Percentiles rank a stretch among this genome's conserved stretches.
Conservation (phyloP, 2,888 invertebrate genomes). For the Zele albiditarsus region DNA sequence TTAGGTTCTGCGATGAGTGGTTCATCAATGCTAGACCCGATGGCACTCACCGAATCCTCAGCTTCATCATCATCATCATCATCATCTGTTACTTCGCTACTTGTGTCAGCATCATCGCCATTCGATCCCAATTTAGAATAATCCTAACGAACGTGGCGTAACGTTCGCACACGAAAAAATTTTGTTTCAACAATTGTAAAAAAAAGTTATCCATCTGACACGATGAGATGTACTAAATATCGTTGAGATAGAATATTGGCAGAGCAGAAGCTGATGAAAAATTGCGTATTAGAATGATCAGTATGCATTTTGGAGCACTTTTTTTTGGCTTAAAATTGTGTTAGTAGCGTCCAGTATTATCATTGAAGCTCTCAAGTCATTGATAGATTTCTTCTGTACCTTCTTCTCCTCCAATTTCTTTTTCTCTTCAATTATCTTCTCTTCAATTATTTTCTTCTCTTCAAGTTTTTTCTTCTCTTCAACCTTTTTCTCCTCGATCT, state of each 20-base stretch:
- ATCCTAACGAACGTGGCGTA: conserved; percentile 28
- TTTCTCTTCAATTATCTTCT: conserved; percentile 61
- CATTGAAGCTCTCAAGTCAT: conserved; percentile 11
- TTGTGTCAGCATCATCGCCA: conserved; percentile 47
- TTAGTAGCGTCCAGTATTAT: conserved; percentile 41
- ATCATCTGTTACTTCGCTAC: conserved; percentile 46
- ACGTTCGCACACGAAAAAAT: conserved; percentile 33
- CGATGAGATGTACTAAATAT: conserved; percentile 16
- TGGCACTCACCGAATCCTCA: conserved; percentile 63
- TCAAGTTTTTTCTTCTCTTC: conserved; percentile 68
- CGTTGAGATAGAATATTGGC: conserved; percentile 8
- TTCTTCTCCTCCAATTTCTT: conserved; percentile 64
- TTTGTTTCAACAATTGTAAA: conserved; percentile 43
- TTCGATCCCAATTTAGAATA: conserved; percentile 28
- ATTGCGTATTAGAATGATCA: conserved; percentile 37
- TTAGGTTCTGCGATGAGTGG: conserved; percentile 60
- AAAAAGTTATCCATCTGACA: conserved; percentile 36
- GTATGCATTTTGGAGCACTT: conserved; percentile 44
- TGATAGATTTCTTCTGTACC: conserved; percentile 45
- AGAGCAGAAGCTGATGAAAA: conserved; percentile 51
- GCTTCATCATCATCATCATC: conserved; percentile 56
- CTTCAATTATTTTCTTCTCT: conserved; percentile 71
- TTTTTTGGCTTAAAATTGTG: conserved; percentile 41
- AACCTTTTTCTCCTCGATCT: conserved; percentile 57
- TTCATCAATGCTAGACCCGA: conserved; percentile 63